Percentiles rank a stretch among this genome's conserved stretches.
These are phyloP conservation scores for Valencia hispanica DNA, from an alignment of 2,797 vertebrate species.

Conservation along the genomic window DNA sequence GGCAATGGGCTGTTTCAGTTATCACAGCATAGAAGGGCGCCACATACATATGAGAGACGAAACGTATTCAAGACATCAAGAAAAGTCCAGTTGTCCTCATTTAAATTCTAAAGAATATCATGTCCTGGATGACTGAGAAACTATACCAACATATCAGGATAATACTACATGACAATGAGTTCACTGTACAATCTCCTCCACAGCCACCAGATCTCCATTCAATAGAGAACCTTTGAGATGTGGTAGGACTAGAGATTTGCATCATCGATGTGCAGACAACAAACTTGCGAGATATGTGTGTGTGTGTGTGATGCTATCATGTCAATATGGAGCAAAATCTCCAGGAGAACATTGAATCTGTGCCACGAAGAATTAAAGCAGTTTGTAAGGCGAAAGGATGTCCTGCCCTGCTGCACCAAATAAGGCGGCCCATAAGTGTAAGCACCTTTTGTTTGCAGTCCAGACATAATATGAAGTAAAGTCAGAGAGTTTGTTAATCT, in stretches of 20 bases:
- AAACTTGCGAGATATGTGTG: conserved; percentile 28
- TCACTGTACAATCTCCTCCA: not conserved
- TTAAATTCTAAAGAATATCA: no score
- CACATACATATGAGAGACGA: no score
- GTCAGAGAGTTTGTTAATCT: not conserved
- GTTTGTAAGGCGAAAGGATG: not conserved
- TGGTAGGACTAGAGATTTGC: conserved; percentile 41
- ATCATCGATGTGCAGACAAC: conserved; percentile 59
- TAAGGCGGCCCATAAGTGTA: not conserved
- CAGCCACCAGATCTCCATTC: no score
- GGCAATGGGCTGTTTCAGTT: not conserved
- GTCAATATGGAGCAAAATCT: not conserved
- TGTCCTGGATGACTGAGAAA: no score
- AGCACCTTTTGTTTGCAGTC: not conserved
- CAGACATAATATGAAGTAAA: not conserved
- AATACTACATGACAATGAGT: not conserved
- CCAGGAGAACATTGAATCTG: not conserved
- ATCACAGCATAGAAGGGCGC: not conserved
- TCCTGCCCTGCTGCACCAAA: not conserved
- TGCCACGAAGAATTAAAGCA: not conserved
- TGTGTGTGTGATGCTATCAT: not conserved
- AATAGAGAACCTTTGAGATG: no score
- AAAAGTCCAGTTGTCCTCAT: no score
- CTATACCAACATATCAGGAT: no score
- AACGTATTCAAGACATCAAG: no score